Base-by-base conservation (phyloP, 2,888 invertebrate species). In the Acanthoscelides obtectus region DNA sequence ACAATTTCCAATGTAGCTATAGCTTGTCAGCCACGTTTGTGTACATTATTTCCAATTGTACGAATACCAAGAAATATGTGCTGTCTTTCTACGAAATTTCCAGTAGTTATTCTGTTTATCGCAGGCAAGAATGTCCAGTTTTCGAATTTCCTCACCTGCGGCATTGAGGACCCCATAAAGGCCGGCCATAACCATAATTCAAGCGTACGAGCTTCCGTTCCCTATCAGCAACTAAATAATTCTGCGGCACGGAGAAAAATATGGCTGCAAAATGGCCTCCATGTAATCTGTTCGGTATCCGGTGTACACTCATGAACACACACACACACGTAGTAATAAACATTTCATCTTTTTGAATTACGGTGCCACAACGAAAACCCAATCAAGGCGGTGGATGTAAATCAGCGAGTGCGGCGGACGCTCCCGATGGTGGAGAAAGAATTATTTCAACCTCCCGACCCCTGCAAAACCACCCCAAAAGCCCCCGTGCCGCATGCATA, bases 301-400 rank as follows among this genome's bases (percentile, higher is more conserved):
- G 64, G n/a, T n/a, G n/a, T n/a, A n/a, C n/a, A n/a, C n/a, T n/a
- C n/a, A n/a, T n/a, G n/a, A n/a, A n/a, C 45, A 45, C 45, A 12
- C 45, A 1, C 17, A 1, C 66, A 22, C 71, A 71, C 70, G 72
- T 69, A 70, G 74, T 74, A 76, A 76, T 76, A 76, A 76, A 76
- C 75, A 76, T 75, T 76, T 76, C 76, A 76, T 76, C 76, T 76
- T 76, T 76, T 76, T 76, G 76, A 76, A 76, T 75, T 75, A 76
- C 73, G 72, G 73, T 73, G 74, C 75, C 75, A 71, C 76, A 76
- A 74, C 73, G 76, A 72, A 75, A 76, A 76, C 76, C 75, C 76
- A 76, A 76, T 76, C 76, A 76, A 74, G 75, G 72, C 74, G 25
- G 74, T 72, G 71, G 68, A 71, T 73, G 74, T 75, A 75, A 75